These are phyloP conservation scores for Tiliqua scincoides DNA, from an alignment of 2,113 vertebrate genomes.

Conservation along the genomic window DNA sequence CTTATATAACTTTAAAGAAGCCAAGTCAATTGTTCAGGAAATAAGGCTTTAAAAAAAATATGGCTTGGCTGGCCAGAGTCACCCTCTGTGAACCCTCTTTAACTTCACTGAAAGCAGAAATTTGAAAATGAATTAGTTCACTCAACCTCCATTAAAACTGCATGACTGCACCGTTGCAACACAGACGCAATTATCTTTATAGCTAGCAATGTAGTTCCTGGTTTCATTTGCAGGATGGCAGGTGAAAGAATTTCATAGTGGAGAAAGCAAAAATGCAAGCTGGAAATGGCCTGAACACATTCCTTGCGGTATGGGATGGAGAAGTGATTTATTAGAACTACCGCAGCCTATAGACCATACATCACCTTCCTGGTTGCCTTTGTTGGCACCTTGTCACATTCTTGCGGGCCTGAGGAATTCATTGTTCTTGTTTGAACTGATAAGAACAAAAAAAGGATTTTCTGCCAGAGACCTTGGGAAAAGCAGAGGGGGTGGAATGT, in stretches of 20 bases:
- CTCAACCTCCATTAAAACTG: conserved; percentile 40
- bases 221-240: conserved; percentile 44
- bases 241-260: conserved; percentile 56
- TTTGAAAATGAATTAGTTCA: conserved; percentile 52
- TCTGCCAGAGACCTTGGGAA: conserved; percentile 80
- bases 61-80: conserved; percentile 41
- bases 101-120: not conserved
- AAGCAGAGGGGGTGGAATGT: conserved; percentile 74
- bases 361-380: conserved; percentile 85
- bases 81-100: conserved; percentile 40
- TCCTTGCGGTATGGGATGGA: conserved; percentile 66
- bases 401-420: conserved; percentile 81
- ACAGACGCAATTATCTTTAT: conserved; percentile 22
- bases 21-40: conserved; percentile 56
- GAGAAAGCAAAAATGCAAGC: conserved; percentile 29
- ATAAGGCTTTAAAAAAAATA: conserved; percentile 39
- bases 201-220: conserved; percentile 2
- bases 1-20: conserved; percentile 47
- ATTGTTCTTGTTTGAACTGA: conserved; percentile 87
- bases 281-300: conserved; percentile 57
- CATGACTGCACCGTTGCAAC: conserved; percentile 7
- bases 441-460: conserved; percentile 83
- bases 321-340: conserved; percentile 79
- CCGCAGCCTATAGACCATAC: conserved; percentile 75
- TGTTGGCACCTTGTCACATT: conserved; percentile 87